Evolutionary conservation across 2,797 vertebrate species (phyloP).

Genomic region (Sphaeramia orbicularis): DNA sequence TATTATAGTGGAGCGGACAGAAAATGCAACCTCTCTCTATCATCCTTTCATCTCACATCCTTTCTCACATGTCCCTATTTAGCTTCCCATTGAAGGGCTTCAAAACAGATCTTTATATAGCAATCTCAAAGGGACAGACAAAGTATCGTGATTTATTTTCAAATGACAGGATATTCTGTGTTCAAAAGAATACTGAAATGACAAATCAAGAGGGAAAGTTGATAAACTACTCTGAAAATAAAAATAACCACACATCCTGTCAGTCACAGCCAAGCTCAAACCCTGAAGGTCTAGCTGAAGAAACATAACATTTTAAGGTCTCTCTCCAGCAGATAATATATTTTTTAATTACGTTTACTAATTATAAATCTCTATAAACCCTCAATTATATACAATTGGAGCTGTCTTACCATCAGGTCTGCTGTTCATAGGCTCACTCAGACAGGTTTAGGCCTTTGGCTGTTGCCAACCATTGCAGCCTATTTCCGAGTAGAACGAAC

Average conservation of each 20-base stretch:
- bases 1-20: constrained; percentile 56
- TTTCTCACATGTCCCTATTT: constrained; percentile 68
- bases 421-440: constrained; percentile 86
- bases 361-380: not conserved
- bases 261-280: constrained; percentile 18
- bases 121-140: constrained; percentile 41
- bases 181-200: constrained; percentile 32
- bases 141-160: constrained; percentile 37
- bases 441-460: constrained; percentile 85
- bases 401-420: constrained; percentile 90
- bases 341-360: not conserved
- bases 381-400: not conserved
- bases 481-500: constrained; percentile 63
- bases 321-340: no score
- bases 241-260: constrained; percentile 24
- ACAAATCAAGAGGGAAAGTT: constrained; percentile 25
- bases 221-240: constrained; percentile 19
- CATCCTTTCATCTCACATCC: constrained; percentile 70
- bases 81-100: constrained; percentile 61
- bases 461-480: constrained; percentile 85
- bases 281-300: not conserved
- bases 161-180: constrained; percentile 33
- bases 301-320: not conserved
- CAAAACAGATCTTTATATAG: constrained; percentile 71
- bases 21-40: constrained; percentile 53